Base-by-base conservation (phyloP, 37 sponge, comb jelly and placozoan species). In the Spongia lamella region DNA sequence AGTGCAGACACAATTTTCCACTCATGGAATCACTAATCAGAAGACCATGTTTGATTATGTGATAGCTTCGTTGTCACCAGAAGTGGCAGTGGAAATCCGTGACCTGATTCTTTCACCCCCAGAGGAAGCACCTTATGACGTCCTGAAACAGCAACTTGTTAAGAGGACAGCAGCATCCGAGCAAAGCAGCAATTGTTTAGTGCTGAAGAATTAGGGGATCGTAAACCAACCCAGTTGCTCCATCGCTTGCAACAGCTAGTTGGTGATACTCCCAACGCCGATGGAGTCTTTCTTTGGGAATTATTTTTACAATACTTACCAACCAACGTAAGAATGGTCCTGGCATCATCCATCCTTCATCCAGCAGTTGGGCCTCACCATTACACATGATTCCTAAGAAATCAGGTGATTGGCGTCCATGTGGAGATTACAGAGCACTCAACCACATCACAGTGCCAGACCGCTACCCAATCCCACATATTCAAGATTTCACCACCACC, bases 391-490 rank as follows among this genome's bases (percentile, higher is more conserved):
- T 66, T 17, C 71, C 79, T 16, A 83, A 76, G 72, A 72, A 82
- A 25, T 26, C 79, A 7, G 86, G 86, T 16, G 68, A 71, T 54
- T 79, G 86, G 86, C 67, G 80, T 16, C 86, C 80, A 1, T 79
- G 86, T 62, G 86, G 75, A 34, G 86, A 79, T 53, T 85, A 85
- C 34, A 49, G 75, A 7, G 66, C 79, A 1, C 75, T 85, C 34
- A 87, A 87, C 70, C 50, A 70, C 24, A 34, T 61, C 72, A 47
- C 74, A 24, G 53, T 36, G 7, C 76, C 70, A 7, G 87, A 85
- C 64, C 58, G 66, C 21, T 78, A 85, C 35, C 86, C 86, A n/a
- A 72, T 85, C 43, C 86, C 79, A 3, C 86, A 85, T 33, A 64
- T 85, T 27, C 79, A 85, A 38, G 73, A 85, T 32, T 85, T 78